phyloP scores from a whole-genome alignment of 2,888 invertebrate species.

The Homarus gammarus region DNA sequence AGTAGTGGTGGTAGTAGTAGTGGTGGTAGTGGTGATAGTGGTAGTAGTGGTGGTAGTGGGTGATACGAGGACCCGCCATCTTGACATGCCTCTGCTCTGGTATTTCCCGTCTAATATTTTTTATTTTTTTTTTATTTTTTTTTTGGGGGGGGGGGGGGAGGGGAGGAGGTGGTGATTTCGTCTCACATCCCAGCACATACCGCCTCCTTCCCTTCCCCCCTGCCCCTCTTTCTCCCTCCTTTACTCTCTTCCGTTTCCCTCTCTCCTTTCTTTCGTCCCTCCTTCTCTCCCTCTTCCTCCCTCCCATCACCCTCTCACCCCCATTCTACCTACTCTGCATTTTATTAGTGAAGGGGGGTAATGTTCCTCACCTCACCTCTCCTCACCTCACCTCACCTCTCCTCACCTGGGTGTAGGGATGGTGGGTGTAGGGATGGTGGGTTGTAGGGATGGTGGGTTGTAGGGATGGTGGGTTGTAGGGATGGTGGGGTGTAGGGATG shows the following conservation, averaged over 20 bases:
- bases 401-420: not conserved
- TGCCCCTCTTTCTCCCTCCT: not conserved
- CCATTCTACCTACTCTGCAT: not conserved
- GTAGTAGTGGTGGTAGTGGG: not conserved
- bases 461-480: too few species aligned
- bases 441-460: too few species aligned
- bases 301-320: slow-evolving; percentile 12
- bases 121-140: too few species aligned
- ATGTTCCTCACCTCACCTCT: not conserved
- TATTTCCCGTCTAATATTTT: too few species aligned
- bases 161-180: not conserved
- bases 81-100: too few species aligned
- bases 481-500: too few species aligned
- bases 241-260: not conserved
- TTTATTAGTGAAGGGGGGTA: not conserved
- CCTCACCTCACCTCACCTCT: not conserved
- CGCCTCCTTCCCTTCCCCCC: not conserved
- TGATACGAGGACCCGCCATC: too few species aligned
- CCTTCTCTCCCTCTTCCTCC: slow-evolving; percentile 21
- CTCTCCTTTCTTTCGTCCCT: not conserved
- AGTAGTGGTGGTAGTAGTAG: too few species aligned
- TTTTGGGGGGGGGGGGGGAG: not conserved
- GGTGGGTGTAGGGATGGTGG: too few species aligned
- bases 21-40: not conserved
- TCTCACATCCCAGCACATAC: too few species aligned